Conservation (phyloP, 2,113 vertebrate genomes). For the Myanophis thanlyinensis region DNA sequence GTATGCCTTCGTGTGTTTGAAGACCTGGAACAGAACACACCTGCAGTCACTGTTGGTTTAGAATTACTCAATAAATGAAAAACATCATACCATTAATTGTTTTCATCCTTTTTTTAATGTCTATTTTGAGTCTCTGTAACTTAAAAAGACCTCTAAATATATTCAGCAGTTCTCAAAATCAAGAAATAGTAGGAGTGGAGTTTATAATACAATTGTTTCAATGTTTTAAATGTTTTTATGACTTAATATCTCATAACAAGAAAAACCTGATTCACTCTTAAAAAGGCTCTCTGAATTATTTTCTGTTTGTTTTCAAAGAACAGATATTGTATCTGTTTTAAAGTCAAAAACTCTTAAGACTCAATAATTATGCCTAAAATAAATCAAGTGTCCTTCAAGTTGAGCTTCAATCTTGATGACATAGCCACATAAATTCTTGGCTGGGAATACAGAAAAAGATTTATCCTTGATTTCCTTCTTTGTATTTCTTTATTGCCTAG, state of each 20-base stretch:
- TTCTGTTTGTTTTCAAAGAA: background rate
- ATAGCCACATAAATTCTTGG: background rate
- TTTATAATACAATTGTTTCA: background rate
- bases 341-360: background rate
- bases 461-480: background rate
- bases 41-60: background rate
- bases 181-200: background rate
- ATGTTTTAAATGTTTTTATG: background rate
- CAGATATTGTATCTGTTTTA: background rate
- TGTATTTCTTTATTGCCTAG: background rate
- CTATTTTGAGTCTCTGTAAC: background rate
- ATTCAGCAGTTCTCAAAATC: background rate
- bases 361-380: background rate
- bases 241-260: accelerated
- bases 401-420: background rate
- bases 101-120: background rate
- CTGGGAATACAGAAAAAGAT: background rate
- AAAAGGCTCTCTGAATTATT: background rate
- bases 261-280: background rate
- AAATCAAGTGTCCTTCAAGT: background rate
- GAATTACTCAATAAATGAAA: background rate
- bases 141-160: background rate
- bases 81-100: background rate
- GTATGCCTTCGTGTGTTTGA: no score
- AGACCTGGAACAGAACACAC: no score